A percentile compares a stretch with the other conserved stretches of the same genome.
These are phyloP conservation scores for Microtus montanus DNA, from an alignment of 2,113 vertebrate species.

Conservation along the genomic window DNA sequence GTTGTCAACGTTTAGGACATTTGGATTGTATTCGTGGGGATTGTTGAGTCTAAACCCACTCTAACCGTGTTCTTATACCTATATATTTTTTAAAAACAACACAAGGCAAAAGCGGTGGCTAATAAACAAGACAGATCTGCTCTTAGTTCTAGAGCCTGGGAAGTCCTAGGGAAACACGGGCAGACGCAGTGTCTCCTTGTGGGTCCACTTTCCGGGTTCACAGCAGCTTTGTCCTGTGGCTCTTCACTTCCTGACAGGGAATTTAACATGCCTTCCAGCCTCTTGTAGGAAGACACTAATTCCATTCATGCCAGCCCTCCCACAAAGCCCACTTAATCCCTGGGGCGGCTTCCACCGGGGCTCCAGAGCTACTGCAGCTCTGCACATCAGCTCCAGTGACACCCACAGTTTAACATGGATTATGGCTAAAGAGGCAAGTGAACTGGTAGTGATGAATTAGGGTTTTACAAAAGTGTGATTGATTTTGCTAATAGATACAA, in stretches of 20 bases:
- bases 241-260: background rate
- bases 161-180: background rate
- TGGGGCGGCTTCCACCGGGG: background rate
- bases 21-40: background rate
- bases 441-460: slow-evolving; percentile 82
- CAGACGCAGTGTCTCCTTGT: background rate
- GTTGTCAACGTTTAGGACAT: background rate
- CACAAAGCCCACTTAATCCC: background rate
- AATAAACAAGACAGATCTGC: background rate
- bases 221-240: too few relatives aligned
- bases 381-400: background rate
- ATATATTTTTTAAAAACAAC: background rate
- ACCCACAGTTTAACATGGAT: slow-evolving; percentile 71
- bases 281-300: background rate
- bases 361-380: too few relatives aligned
- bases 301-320: background rate
- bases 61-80: background rate
- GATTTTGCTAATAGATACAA: slow-evolving; percentile 82
- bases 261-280: background rate
- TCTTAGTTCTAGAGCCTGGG: background rate
- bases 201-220: background rate
- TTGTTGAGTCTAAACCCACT: background rate
- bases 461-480: slow-evolving; percentile 78
- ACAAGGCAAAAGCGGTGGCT: background rate
- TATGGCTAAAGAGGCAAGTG: slow-evolving; percentile 78